Conservation (phyloP, 2,888 invertebrate genomes). For the Ophonus ardosiacus region DNA sequence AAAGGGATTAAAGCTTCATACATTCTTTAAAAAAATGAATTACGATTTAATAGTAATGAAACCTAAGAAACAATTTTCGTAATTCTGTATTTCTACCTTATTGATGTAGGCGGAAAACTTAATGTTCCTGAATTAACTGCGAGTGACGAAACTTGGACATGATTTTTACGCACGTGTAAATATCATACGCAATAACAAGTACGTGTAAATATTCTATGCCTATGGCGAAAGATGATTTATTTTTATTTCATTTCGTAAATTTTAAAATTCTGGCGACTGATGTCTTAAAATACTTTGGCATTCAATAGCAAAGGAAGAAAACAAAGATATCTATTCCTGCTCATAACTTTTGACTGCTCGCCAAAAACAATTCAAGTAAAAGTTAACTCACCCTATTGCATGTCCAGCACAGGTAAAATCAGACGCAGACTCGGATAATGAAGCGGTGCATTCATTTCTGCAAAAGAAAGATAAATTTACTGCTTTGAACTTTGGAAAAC, state of each 20-base stretch:
- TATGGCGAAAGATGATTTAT: conserved; percentile 7
- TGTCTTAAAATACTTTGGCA: conserved; percentile 51
- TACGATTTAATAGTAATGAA: too few species aligned
- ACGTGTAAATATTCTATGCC: not conserved
- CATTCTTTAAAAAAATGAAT: too few species aligned
- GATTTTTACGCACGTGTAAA: not conserved
- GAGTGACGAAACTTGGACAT: too few species aligned
- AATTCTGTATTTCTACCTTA: too few species aligned
- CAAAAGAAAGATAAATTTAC: not conserved
- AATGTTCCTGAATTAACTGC: too few species aligned
- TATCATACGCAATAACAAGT: not conserved
- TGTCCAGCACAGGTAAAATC: not conserved
- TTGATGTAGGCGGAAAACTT: too few species aligned
- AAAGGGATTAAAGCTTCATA: too few species aligned
- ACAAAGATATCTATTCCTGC: conserved; percentile 45
- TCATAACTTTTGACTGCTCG: conserved; percentile 16
- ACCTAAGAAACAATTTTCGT: too few species aligned
- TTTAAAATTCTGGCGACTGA: conserved; percentile 19
- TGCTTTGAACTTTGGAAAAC: not conserved
- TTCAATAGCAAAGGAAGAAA: conserved; percentile 39
- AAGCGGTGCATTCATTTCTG: not conserved
- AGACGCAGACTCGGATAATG: not conserved
- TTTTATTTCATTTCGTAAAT: conserved; percentile 34
- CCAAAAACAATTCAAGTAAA: conserved; percentile 10
- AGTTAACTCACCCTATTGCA: conserved; percentile 1